Percentiles rank a stretch among this genome's conserved stretches.
These are phyloP conservation scores for Drosophila ercepeae DNA, from an alignment of 1,140 invertebrate genomes.

Conservation along the genomic window DNA sequence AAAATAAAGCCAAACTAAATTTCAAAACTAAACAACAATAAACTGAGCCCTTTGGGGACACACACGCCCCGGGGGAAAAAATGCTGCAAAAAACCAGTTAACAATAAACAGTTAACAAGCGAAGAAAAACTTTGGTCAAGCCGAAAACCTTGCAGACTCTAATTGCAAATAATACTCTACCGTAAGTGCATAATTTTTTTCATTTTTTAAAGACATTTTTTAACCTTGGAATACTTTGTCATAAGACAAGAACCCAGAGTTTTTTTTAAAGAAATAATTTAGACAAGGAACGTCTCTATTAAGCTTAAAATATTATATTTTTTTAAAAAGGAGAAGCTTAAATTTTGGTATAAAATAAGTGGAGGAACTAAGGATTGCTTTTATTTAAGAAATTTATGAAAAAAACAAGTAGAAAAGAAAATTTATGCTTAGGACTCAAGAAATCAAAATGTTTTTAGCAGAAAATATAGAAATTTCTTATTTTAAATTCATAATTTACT, in stretches of 20 bases:
- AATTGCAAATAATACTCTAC: slow-evolving; percentile 14
- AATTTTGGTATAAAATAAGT: too few species aligned
- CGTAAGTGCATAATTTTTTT: not conserved
- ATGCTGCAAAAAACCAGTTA: slow-evolving; percentile 10
- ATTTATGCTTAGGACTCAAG: too few species aligned
- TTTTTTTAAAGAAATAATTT: not conserved
- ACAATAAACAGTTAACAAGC: slow-evolving; percentile 21
- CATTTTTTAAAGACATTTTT: not conserved
- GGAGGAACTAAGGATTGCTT: too few species aligned
- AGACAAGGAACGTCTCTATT: too few species aligned
- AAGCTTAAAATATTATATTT: too few species aligned
- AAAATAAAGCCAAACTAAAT: too few species aligned
- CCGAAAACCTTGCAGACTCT: slow-evolving; percentile 51
- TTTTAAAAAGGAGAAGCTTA: too few species aligned
- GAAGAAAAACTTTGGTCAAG: slow-evolving; percentile 45
- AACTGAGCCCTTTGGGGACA: slow-evolving; percentile 3
- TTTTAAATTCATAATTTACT: too few species aligned
- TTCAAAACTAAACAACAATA: slow-evolving; percentile 11
- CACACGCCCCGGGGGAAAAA: slow-evolving; percentile 41
- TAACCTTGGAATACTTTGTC: slow-evolving; percentile 20
- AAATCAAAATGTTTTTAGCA: too few species aligned
- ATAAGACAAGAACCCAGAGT: not conserved
- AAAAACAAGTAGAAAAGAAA: too few species aligned
- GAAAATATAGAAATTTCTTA: too few species aligned
- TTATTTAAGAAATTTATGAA: not conserved